Conservation (phyloP, 30 jellyfish, hydroid and myxozoan genomes). For the Mastigias papua region DNA sequence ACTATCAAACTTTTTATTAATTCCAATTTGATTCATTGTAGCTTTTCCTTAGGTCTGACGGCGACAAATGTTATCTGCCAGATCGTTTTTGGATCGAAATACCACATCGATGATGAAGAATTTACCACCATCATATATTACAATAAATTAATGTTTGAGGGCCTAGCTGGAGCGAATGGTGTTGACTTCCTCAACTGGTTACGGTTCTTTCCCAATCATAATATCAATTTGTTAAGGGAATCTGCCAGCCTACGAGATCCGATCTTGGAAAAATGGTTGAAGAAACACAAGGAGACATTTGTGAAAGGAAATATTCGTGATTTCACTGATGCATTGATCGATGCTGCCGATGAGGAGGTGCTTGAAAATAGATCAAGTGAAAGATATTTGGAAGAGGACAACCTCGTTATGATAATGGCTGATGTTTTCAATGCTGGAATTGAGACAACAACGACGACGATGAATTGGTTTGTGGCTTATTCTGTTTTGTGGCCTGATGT, state of each 20-base stretch:
- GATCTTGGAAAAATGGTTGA: conserved; percentile 61
- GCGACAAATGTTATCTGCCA: conserved; percentile 59
- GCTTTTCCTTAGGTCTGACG: conserved; percentile 28
- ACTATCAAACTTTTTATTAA: too few relatives aligned
- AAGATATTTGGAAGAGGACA: conserved; percentile 56
- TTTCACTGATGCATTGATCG: conserved; percentile 72
- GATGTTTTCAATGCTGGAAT: conserved; percentile 79
- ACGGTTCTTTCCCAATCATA: conserved; percentile 57
- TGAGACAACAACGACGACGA: conserved; percentile 78
- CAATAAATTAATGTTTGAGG: conserved; percentile 62
- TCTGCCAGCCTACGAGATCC: conserved; percentile 78
- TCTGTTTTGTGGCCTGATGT: conserved; percentile 70
- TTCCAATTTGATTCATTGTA: too few relatives aligned
- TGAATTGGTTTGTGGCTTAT: conserved; percentile 79
- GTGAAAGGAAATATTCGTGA: conserved; percentile 62
- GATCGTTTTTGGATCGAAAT: conserved; percentile 46
- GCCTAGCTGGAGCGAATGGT: conserved; percentile 68
- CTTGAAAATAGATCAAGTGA: conserved; percentile 37
- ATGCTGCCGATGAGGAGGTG: conserved; percentile 69
- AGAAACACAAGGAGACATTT: conserved; percentile 64
- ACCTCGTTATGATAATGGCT: conserved; percentile 67
- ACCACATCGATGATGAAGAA: conserved; percentile 66
- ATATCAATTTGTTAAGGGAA: conserved; percentile 46
- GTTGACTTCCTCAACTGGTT: conserved; percentile 69
- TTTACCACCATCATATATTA: conserved; percentile 40